Percentiles rank a stretch among this genome's conserved stretches.
Evolutionary conservation across 2,797 vertebrate genomes (phyloP).

Genomic region (Luscinia megarhynchos): DNA sequence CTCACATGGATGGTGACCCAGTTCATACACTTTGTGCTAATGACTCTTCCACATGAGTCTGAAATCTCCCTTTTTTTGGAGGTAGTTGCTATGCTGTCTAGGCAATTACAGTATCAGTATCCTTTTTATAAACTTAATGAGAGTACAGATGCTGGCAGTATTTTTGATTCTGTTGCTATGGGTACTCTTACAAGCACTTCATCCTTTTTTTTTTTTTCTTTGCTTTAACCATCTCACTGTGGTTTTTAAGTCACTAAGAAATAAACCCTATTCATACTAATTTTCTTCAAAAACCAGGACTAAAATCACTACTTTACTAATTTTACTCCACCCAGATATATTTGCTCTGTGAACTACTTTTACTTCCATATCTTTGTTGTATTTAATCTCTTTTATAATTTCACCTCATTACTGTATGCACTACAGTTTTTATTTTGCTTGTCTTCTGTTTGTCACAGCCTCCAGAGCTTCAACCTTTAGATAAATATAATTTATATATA

Average conservation of each 20-base stretch:
- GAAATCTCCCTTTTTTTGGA: background rate
- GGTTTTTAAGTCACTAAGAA: background rate
- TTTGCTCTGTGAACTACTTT: background rate
- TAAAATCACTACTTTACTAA: background rate
- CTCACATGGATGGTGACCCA: background rate
- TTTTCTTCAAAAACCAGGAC: background rate
- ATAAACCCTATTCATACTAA: background rate
- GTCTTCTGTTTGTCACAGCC: background rate
- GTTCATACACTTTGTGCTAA: background rate
- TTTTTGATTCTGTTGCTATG: slow-evolving; percentile 29
- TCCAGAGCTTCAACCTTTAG: background rate
- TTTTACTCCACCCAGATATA: background rate
- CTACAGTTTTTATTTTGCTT: background rate
- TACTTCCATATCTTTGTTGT: background rate
- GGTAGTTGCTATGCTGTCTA: background rate
- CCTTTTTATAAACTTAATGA: slow-evolving; percentile 10
- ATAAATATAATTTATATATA: no score
- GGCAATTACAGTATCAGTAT: slow-evolving; percentile 11
- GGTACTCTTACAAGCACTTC: background rate
- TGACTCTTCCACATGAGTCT: background rate
- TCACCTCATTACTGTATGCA: accelerated
- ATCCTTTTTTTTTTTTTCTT: background rate
- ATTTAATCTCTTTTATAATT: background rate
- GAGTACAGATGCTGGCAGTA: background rate
- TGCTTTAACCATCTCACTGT: background rate